These are phyloP conservation scores for Sminthurinus aureus DNA, from an alignment of 2,888 invertebrate genomes.

Conservation along the genomic window DNA sequence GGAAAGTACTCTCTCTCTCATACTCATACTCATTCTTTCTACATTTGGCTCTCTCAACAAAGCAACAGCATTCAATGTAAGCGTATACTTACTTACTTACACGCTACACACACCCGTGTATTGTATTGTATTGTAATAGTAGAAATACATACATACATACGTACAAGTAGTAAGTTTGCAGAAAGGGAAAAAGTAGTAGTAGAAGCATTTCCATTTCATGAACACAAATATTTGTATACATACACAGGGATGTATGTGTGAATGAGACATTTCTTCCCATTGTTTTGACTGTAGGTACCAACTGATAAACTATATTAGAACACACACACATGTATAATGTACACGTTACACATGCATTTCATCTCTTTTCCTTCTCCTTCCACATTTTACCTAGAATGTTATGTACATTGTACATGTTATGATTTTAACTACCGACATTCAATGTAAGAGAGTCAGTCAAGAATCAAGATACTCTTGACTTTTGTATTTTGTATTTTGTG, in stretches of 20 bases:
- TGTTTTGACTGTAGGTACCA: not conserved
- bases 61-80: not conserved
- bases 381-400: not conserved
- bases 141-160: not conserved
- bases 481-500: not conserved
- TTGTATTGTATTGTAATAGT: not conserved
- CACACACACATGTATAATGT: not conserved
- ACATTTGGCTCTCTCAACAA: constrained; percentile 29
- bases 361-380: not conserved
- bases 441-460: too few relatives aligned
- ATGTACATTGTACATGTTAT: not conserved
- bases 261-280: constrained; percentile 1
- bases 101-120: not conserved
- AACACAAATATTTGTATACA: not conserved
- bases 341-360: not conserved
- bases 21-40: too few relatives aligned
- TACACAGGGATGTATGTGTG: not conserved
- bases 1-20: constrained; percentile 47
- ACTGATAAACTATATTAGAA: not conserved
- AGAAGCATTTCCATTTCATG: constrained; percentile 15
- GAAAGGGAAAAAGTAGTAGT: not conserved
- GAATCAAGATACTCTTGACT: constrained; percentile 17
- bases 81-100: not conserved
- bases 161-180: not conserved
- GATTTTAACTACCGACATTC: not conserved